Conservation (phyloP, 2,888 invertebrate species). For the Drosophila ustulata region DNA sequence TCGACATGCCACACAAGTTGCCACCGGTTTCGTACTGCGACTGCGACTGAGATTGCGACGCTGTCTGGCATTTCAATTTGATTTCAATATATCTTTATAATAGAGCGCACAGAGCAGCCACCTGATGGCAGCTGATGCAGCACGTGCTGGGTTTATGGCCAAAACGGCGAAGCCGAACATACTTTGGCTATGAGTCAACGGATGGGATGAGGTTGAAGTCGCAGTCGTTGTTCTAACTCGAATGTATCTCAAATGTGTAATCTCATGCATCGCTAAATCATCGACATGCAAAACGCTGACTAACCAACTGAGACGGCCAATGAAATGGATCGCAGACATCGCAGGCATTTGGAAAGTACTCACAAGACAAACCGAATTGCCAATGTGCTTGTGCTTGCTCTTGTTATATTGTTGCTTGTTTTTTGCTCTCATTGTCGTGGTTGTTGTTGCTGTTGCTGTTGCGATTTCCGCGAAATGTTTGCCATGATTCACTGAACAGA, state of each 20-base stretch:
- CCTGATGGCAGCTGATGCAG: conserved; percentile 5
- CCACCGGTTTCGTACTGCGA: not conserved
- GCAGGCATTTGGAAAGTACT: conserved; percentile 67
- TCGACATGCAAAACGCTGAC: conserved; percentile 66
- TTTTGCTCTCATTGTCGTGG: conserved; percentile 27
- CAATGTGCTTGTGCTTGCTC: conserved; percentile 50
- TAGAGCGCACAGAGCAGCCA: conserved; percentile 22
- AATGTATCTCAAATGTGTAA: conserved; percentile 25
- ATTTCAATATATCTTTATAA: conserved; percentile 26
- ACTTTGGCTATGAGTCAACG: conserved; percentile 25
- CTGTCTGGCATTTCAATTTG: conserved; percentile 27
- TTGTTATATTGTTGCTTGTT: conserved; percentile 20
- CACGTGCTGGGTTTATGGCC: conserved; percentile 44
- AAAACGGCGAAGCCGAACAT: conserved; percentile 4
- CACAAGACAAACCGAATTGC: conserved; percentile 39
- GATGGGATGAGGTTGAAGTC: not conserved
- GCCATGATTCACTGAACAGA: conserved; percentile 73
- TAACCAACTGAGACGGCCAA: conserved; percentile 65
- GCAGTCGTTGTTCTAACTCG: conserved; percentile 36
- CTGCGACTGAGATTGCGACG: conserved; percentile 5
- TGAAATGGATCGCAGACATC: conserved; percentile 39
- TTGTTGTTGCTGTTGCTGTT: conserved; percentile 10
- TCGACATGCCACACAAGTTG: conserved; percentile 68
- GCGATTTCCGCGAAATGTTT: conserved; percentile 74
- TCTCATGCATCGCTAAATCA: conserved; percentile 52